phyloP scores from a whole-genome alignment of 2,888 invertebrate species.

The Syritta pipiens region DNA sequence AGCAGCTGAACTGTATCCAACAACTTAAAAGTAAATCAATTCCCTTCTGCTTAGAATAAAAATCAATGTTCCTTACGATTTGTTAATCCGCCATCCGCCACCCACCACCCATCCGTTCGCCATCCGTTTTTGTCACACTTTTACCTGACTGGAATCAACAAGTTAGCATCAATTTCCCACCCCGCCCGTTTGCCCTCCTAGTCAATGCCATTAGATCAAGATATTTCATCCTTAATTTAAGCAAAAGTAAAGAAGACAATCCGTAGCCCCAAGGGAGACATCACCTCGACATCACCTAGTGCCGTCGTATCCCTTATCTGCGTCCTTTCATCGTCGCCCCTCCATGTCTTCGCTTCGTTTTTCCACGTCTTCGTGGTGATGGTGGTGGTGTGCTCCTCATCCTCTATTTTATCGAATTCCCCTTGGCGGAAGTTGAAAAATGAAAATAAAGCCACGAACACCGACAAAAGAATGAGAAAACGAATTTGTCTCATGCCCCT shows the following conservation, averaged over 20 bases:
- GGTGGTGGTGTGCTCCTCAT: neutral
- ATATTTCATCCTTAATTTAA: conserved; percentile 69
- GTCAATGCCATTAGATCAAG: conserved; percentile 62
- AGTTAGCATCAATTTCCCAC: conserved; percentile 59
- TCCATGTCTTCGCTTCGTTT: neutral
- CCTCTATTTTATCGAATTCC: conserved; percentile 22
- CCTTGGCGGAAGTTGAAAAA: conserved; percentile 53
- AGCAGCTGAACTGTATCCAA: conserved; percentile 9
- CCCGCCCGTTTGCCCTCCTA: neutral
- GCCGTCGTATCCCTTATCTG: conserved; percentile 39
- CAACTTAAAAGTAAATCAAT: conserved; percentile 53
- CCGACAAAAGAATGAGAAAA: conserved; percentile 54
- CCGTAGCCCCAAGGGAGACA: conserved; percentile 46
- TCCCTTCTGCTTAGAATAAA: conserved; percentile 48
- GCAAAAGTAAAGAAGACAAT: conserved; percentile 60
- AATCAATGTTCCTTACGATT: conserved; percentile 64
- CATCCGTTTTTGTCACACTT: conserved; percentile 50
- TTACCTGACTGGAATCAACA: conserved; percentile 69
- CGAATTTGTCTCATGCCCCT: conserved; percentile 58
- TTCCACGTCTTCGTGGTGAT: neutral
- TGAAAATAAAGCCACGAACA: conserved; percentile 61
- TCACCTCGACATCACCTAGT: conserved; percentile 37
- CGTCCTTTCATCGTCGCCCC: conserved; percentile 14
- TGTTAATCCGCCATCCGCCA: conserved; percentile 57
- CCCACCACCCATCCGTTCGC: conserved; percentile 51